These are phyloP conservation scores for Cosmorhoe ocellata DNA, from an alignment of 2,888 invertebrate species.

Conservation along the genomic window DNA sequence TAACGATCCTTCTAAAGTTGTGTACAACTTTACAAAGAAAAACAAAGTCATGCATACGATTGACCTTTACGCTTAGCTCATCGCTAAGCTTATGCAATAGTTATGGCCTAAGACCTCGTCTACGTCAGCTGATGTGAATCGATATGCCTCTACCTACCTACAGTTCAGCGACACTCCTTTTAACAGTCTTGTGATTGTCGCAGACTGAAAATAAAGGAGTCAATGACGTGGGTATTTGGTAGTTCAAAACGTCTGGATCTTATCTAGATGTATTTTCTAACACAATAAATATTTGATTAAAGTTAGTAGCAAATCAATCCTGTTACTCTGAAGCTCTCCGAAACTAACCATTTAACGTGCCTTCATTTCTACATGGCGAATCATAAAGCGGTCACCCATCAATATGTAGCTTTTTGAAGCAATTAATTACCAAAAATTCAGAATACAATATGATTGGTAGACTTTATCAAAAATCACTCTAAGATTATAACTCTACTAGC, in stretches of 20 bases:
- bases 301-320: not conserved
- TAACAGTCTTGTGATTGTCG: conserved; percentile 11
- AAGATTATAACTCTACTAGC: too few species aligned
- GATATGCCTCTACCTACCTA: conserved; percentile 4
- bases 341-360: too few species aligned
- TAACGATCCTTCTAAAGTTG: too few species aligned
- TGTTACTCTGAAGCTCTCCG: too few species aligned
- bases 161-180: conserved; percentile 17
- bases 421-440: too few species aligned
- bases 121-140: conserved; percentile 17
- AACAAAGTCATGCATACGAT: not conserved
- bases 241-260: not conserved
- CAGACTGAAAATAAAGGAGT: conserved; percentile 16
- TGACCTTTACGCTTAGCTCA: conserved; percentile 5
- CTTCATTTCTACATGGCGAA: too few species aligned
- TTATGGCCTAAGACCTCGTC: conserved; percentile 3
- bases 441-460: too few species aligned
- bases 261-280: not conserved
- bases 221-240: conserved; percentile 4
- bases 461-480: too few species aligned
- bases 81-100: conserved; percentile 9
- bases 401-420: too few species aligned
- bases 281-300: too few species aligned
- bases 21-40: not conserved
- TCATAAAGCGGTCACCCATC: too few species aligned